Conservation (phyloP, 1,140 invertebrate species). For the Heliconius nattereri region DNA sequence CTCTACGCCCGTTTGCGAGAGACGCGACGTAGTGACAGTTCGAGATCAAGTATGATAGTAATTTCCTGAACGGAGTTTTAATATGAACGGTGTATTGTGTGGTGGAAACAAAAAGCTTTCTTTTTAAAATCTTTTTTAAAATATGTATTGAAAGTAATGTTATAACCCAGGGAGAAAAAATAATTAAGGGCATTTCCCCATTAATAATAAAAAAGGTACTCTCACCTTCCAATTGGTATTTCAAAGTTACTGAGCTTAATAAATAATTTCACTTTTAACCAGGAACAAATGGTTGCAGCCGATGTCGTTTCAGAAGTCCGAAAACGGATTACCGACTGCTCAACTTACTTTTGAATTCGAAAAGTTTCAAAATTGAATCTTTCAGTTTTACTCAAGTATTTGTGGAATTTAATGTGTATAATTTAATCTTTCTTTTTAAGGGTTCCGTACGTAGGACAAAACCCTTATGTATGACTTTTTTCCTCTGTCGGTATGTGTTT, state of each 20-base stretch:
- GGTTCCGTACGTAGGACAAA: too few species aligned
- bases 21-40: constrained; percentile 46
- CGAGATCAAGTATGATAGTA: constrained; percentile 63
- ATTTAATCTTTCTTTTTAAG: too few species aligned
- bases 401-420: neutral
- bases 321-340: constrained; percentile 24
- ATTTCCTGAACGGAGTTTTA: constrained; percentile 62
- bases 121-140: too few species aligned
- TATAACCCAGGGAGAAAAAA: too few species aligned
- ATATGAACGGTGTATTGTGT: constrained; percentile 35
- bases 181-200: too few species aligned
- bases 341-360: constrained; percentile 26
- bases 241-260: constrained; percentile 10
- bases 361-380: constrained; percentile 28
- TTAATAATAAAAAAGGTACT: neutral
- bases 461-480: too few species aligned
- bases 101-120: too few species aligned
- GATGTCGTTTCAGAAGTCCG: constrained; percentile 19
- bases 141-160: too few species aligned
- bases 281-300: constrained; percentile 27
- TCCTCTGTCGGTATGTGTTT: too few species aligned
- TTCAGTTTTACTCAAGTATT: constrained; percentile 5
- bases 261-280: constrained; percentile 29
- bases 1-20: constrained; percentile 31
- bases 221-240: neutral